These are phyloP conservation scores for Enteromius trimaculatus DNA, from an alignment of 2,797 vertebrate genomes.

Conservation along the genomic window DNA sequence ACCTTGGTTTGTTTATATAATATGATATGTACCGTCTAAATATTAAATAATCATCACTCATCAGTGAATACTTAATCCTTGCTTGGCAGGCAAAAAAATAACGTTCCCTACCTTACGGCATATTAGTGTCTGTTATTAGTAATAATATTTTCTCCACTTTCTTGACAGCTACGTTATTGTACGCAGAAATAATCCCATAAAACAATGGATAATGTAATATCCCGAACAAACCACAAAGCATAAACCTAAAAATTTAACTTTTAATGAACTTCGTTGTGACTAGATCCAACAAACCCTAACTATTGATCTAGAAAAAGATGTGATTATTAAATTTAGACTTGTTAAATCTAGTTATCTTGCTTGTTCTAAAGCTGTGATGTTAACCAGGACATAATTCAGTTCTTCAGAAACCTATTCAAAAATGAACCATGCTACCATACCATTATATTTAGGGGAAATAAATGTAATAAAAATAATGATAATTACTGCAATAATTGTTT, in stretches of 20 bases:
- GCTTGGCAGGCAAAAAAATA: background rate
- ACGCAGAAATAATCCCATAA: background rate
- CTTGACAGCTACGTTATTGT: background rate
- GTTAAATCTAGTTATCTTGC: background rate
- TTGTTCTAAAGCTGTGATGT: background rate
- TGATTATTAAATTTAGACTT: background rate
- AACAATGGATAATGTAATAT: background rate
- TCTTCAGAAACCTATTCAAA: background rate
- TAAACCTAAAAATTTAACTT: background rate
- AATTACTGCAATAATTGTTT: background rate
- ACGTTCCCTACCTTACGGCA: too few relatives aligned
- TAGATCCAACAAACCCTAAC: background rate
- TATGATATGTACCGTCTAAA: background rate
- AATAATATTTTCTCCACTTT: background rate
- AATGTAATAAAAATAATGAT: background rate
- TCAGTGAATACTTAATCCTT: constrained; percentile 8
- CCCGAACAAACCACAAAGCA: background rate
- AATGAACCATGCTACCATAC: background rate
- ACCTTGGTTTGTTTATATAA: constrained; percentile 23
- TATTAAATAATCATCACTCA: background rate
- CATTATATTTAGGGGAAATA: background rate
- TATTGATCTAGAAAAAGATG: background rate
- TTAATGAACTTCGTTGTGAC: background rate
- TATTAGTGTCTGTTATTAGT: constrained; percentile 9
- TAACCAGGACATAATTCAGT: background rate